Evolutionary conservation across 2,113 vertebrate species (phyloP).

Genomic region (Laterallus jamaicensis): DNA sequence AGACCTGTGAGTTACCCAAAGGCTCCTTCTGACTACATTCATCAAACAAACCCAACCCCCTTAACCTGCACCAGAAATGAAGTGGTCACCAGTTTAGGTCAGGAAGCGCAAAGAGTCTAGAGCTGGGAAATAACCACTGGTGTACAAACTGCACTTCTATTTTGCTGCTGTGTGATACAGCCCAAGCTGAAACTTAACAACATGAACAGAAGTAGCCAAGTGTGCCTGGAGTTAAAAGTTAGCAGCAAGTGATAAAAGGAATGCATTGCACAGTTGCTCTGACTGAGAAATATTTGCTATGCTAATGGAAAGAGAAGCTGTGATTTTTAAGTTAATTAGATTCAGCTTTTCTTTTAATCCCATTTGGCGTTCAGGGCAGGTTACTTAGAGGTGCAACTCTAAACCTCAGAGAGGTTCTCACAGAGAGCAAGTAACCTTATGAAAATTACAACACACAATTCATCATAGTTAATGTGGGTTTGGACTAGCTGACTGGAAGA

Average conservation of each 20-base stretch:
- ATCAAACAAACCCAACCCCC: not conserved
- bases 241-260: not conserved
- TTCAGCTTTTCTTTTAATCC: slow-evolving; percentile 22
- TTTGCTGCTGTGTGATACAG: not conserved
- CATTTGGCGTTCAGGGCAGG: not conserved
- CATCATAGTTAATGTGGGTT: not conserved
- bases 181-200: not conserved
- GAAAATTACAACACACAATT: slow-evolving; percentile 19
- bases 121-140: not conserved
- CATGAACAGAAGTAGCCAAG: not conserved
- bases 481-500: not conserved
- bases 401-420: not conserved
- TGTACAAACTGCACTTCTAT: not conserved
- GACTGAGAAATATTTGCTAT: not conserved
- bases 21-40: not conserved
- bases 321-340: slow-evolving; percentile 44
- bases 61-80: not conserved
- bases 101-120: not conserved
- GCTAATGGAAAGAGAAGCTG: not conserved
- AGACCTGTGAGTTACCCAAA: not conserved
- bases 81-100: not conserved
- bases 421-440: not conserved
- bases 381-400: slow-evolving; percentile 13
- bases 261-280: not conserved
- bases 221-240: not conserved